Evolutionary conservation across 2,888 invertebrate genomes (phyloP).

Genomic region (Bruchidius siliquastri): DNA sequence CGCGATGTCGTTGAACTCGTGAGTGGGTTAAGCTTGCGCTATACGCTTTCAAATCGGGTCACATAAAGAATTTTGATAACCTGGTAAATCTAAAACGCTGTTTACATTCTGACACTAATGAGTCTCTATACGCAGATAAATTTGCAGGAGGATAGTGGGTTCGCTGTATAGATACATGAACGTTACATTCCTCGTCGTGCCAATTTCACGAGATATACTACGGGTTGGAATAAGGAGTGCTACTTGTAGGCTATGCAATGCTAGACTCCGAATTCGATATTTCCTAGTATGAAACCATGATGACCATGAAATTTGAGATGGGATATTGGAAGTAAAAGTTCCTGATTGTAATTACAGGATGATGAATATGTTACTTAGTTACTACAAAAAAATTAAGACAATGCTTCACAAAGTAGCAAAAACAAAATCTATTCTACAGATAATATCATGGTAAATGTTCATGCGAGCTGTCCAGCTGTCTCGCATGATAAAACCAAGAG

Average conservation of each 20-base stretch:
- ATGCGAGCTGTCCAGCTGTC: no score
- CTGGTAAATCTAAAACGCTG: conserved; percentile 13
- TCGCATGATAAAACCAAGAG: no score
- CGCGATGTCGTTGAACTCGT: conserved; percentile 6
- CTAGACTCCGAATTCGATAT: background rate
- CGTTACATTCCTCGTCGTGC: background rate
- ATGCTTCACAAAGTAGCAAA: no score
- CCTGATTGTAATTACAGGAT: no score
- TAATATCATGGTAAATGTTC: no score
- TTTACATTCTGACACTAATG: conserved; percentile 4
- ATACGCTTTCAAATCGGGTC: conserved; percentile 13
- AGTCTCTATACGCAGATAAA: background rate
- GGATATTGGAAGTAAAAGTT: no score
- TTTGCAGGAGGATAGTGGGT: background rate
- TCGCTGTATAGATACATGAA: background rate
- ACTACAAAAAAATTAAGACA: no score
- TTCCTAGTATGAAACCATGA: background rate
- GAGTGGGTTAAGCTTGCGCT: conserved; percentile 8
- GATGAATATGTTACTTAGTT: no score
- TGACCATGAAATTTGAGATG: no score
- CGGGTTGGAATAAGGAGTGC: background rate
- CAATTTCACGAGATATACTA: background rate
- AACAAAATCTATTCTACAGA: no score
- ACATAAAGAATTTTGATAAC: conserved; percentile 16
- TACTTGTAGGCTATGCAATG: background rate